Conservation (phyloP, 2,113 vertebrate species). For the Aramus guarauna region DNA sequence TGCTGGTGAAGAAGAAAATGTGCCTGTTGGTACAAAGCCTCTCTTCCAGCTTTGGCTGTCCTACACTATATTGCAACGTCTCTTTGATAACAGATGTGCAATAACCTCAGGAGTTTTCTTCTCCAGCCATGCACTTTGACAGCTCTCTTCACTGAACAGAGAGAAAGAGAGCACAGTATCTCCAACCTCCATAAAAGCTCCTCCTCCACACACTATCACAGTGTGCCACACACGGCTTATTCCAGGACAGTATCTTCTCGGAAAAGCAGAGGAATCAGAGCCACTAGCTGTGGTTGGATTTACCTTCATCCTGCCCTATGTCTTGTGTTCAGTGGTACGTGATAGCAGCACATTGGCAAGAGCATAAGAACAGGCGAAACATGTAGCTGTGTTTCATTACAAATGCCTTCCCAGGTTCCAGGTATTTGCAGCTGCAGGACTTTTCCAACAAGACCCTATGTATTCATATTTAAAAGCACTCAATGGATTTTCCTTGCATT, state of each 20-base stretch:
- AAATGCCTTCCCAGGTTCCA: not conserved
- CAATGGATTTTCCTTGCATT: not conserved
- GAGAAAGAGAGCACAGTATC: not conserved
- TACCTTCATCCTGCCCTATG: not conserved
- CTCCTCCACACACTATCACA: not conserved
- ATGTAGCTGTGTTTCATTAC: not conserved
- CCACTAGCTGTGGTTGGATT: not conserved
- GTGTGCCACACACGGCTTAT: not conserved
- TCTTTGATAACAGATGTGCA: not conserved
- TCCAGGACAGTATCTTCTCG: not conserved
- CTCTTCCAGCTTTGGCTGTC: not conserved
- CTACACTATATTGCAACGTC: not conserved
- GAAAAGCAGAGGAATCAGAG: not conserved
- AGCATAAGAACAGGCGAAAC: not conserved
- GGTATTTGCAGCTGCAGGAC: not conserved
- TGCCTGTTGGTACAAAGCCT: not conserved
- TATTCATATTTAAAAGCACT: not conserved
- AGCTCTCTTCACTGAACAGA: not conserved
- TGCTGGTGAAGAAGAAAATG: not conserved
- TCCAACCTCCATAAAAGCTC: not conserved
- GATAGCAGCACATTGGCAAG: not conserved
- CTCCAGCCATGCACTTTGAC: not conserved
- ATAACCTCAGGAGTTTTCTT: not conserved
- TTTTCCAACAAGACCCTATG: not conserved
- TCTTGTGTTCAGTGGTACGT: not conserved